Conservation (phyloP, 2,113 vertebrate species). For the Cinclus mexicanus region DNA sequence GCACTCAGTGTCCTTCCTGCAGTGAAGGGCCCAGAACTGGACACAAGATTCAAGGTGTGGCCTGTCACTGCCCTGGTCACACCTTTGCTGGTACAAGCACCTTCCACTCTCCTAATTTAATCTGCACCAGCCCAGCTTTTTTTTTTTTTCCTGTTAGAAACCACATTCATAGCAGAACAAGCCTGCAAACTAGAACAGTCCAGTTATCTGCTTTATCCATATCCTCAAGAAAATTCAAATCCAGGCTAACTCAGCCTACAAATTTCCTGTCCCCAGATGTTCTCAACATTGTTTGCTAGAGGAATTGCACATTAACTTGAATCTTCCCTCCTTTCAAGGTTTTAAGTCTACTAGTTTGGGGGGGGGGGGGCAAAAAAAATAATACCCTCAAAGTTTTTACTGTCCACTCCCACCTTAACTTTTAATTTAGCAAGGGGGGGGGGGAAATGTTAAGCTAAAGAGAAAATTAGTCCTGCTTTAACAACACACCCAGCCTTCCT, state of each 20-base stretch:
- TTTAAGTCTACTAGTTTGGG: neutral
- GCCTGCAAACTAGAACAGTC: neutral
- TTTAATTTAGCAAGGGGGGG: neutral
- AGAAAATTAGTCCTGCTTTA: neutral
- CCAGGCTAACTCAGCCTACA: neutral
- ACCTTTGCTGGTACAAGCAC: accelerated
- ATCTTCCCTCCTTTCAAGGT: neutral
- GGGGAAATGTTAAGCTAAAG: neutral
- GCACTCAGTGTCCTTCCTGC: too few species aligned
- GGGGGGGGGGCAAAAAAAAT: neutral
- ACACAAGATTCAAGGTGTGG: neutral
- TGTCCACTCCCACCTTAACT: neutral
- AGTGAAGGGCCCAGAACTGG: neutral
- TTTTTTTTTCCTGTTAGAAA: neutral
- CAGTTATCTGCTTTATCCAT: neutral
- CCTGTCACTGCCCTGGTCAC: neutral
- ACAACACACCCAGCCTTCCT: neutral
- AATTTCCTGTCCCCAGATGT: neutral
- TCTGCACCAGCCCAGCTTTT: neutral
- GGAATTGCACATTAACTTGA: neutral
- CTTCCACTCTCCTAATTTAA: neutral
- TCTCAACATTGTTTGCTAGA: neutral
- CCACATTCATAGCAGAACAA: neutral
- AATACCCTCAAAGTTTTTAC: neutral
- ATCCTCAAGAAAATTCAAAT: neutral